phyloP scores from a whole-genome alignment of 2,113 vertebrate genomes.

The Ictalurus furcatus region DNA sequence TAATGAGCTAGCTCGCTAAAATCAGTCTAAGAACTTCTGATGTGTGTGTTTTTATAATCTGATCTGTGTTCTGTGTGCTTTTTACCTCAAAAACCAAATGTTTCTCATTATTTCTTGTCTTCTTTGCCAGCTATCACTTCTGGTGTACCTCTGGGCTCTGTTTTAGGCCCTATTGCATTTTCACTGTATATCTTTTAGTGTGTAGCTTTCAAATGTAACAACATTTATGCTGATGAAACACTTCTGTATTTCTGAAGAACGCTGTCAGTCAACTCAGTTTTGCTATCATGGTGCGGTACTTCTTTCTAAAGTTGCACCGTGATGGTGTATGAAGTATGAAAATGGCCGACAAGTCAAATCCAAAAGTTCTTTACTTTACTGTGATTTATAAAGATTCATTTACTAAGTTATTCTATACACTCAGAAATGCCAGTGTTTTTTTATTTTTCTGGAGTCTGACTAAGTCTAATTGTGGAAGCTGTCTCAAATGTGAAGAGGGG shows the following conservation, averaged over 20 bases:
- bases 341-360: background rate
- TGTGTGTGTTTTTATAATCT: background rate
- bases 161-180: background rate
- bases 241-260: background rate
- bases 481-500: background rate
- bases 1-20: background rate
- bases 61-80: background rate
- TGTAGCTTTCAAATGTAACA: background rate
- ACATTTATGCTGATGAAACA: background rate
- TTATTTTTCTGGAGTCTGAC: background rate
- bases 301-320: background rate
- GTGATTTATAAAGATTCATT: background rate
- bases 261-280: background rate
- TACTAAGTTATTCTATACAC: background rate
- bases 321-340: background rate
- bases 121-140: background rate
- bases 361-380: background rate
- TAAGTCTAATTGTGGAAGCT: background rate
- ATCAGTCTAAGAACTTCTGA: background rate
- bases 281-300: background rate
- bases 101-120: background rate
- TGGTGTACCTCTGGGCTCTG: constrained; percentile 1
- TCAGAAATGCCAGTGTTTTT: background rate
- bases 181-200: background rate
- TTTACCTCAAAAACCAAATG: background rate